These are phyloP conservation scores for Papilio aristodemus DNA, from an alignment of 1,140 invertebrate genomes.

Conservation along the genomic window DNA sequence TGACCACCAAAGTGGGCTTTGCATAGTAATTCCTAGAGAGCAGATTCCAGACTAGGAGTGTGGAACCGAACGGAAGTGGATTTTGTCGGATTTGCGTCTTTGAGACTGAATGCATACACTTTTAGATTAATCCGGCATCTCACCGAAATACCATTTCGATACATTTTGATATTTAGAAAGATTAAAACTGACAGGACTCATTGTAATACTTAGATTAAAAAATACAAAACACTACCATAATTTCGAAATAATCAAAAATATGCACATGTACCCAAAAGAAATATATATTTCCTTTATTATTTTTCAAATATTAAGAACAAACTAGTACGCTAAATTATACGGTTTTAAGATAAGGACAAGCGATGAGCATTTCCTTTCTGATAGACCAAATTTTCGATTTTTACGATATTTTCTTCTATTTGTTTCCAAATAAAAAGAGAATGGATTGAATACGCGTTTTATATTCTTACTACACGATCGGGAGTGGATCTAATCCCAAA, in stretches of 20 bases:
- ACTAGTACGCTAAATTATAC: no score
- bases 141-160: neutral
- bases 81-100: conserved; percentile 27
- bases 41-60: conserved; percentile 26
- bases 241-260: no score
- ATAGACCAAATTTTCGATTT: neutral
- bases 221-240: no score
- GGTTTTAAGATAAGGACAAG: no score
- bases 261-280: no score
- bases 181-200: no score
- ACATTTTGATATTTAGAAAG: neutral
- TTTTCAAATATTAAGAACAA: no score
- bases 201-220: no score
- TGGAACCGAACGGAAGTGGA: conserved; percentile 30
- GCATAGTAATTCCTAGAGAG: conserved; percentile 31
- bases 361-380: no score
- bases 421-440: conserved; percentile 26
- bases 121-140: neutral
- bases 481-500: conserved; percentile 24
- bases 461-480: conserved; percentile 11
- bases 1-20: conserved; percentile 24
- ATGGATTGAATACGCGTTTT: conserved; percentile 20
- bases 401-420: neutral
- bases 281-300: no score
- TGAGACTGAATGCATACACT: conserved; percentile 1